Percentiles rank a stretch among this genome's conserved stretches.
Evolutionary conservation across 2,797 vertebrate genomes (phyloP).

Genomic region (Spea hammondii): DNA sequence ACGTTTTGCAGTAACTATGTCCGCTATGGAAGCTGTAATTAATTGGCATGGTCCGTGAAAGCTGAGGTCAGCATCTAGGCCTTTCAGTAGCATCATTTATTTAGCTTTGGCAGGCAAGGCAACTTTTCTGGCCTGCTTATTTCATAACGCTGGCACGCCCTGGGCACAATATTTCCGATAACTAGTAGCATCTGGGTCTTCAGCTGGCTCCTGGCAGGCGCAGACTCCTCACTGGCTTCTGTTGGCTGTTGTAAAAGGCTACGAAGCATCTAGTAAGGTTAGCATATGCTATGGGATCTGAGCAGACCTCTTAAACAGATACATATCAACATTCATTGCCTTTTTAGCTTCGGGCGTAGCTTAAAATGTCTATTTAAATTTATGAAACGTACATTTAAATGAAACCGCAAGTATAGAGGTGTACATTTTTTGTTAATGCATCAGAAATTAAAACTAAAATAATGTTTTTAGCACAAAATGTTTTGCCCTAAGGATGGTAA

Average conservation of each 20-base stretch:
- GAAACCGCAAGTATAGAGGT: too few species aligned
- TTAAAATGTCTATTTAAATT: neutral
- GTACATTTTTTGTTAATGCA: too few species aligned
- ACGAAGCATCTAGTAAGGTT: constrained; percentile 11
- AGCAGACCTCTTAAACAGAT: constrained; percentile 4
- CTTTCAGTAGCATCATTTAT: constrained; percentile 25
- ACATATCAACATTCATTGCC: constrained; percentile 7
- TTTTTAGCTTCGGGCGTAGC: neutral
- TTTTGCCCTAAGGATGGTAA: too few species aligned
- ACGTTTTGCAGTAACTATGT: neutral
- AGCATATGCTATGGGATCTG: constrained; percentile 34
- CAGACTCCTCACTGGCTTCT: constrained; percentile 24
- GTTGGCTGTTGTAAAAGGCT: constrained; percentile 15
- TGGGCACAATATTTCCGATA: constrained; percentile 32
- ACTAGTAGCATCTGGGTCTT: constrained; percentile 49
- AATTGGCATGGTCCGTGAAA: constrained; percentile 8
- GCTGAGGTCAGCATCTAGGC: constrained; percentile 4
- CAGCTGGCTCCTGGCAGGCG: constrained; percentile 32
- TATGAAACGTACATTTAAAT: too few species aligned
- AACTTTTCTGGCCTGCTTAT: constrained; percentile 16
- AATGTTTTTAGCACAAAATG: too few species aligned
- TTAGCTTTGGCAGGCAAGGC: constrained; percentile 4
- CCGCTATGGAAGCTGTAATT: neutral
- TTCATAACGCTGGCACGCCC: constrained; percentile 20
- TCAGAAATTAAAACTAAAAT: too few species aligned